These are phyloP conservation scores for Macroteleia sp. DNA, from an alignment of 2,888 invertebrate genomes.

Conservation along the genomic window DNA sequence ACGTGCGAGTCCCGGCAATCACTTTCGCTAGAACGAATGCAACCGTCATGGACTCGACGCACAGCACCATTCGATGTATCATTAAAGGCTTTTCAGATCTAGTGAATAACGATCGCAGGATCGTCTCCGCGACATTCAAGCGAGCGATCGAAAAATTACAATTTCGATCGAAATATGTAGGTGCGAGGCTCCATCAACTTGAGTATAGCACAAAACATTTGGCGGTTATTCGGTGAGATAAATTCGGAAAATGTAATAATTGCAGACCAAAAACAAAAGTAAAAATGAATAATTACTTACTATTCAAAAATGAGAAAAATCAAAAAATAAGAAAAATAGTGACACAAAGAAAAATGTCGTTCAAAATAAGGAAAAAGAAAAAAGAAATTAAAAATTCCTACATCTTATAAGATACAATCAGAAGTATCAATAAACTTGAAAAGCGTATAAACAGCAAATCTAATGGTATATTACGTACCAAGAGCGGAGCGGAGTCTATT, in stretches of 20 bases:
- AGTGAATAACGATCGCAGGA: constrained; percentile 50
- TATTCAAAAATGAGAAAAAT: background rate
- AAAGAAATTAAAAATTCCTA: no score
- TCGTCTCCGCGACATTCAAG: constrained; percentile 56
- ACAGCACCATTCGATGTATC: constrained; percentile 21
- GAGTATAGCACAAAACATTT: constrained; percentile 61
- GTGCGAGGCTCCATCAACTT: constrained; percentile 64
- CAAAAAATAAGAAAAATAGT: constrained; percentile 9
- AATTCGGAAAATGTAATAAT: constrained; percentile 42
- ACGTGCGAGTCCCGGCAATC: constrained; percentile 37
- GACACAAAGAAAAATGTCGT: no score
- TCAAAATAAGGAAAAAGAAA: no score
- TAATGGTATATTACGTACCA: no score
- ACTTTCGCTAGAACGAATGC: constrained; percentile 12
- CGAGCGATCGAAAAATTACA: constrained; percentile 49
- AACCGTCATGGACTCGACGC: constrained; percentile 38
- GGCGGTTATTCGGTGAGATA: constrained; percentile 55
- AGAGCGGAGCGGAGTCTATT: no score
- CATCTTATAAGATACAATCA: no score
- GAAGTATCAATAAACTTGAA: no score
- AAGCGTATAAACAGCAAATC: no score
- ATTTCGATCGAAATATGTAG: constrained; percentile 42
- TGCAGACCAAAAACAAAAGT: constrained; percentile 21
- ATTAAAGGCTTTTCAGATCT: constrained; percentile 26
- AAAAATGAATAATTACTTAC: background rate